A percentile compares a stretch with the other conserved stretches of the same genome.
These are phyloP conservation scores for Malurus alboscapulatus DNA, from an alignment of 2,113 vertebrate species.

Conservation along the genomic window DNA sequence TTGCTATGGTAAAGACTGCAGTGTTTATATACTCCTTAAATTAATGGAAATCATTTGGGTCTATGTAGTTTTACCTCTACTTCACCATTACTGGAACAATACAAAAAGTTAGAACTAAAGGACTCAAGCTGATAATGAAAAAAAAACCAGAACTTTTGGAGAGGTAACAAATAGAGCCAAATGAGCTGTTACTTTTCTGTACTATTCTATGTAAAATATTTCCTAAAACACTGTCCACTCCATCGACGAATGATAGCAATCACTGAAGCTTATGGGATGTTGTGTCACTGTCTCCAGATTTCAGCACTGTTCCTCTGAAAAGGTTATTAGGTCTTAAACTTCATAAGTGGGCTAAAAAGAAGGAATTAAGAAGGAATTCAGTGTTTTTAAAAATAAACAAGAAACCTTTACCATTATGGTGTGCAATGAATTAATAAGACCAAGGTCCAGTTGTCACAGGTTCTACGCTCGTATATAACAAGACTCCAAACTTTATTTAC, in stretches of 20 bases:
- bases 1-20: constrained; percentile 22
- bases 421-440: background rate
- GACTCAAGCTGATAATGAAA: constrained; percentile 30
- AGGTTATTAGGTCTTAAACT: background rate
- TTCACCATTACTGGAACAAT: constrained; percentile 52
- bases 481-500: background rate
- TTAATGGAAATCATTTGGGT: constrained; percentile 1
- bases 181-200: background rate
- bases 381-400: background rate
- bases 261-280: background rate
- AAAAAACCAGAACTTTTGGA: background rate
- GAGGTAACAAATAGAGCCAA: background rate
- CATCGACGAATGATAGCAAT: background rate
- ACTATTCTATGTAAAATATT: background rate
- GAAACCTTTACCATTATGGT: background rate
- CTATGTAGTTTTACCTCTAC: constrained; percentile 20
- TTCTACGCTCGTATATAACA: background rate
- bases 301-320: background rate
- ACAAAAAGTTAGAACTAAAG: constrained; percentile 41
- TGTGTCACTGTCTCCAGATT: background rate
- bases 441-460: background rate
- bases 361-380: background rate
- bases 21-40: background rate
- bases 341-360: background rate
- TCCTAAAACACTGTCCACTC: background rate